Conservation (phyloP, 2,888 invertebrate species). For the Hecatera dysodea region DNA sequence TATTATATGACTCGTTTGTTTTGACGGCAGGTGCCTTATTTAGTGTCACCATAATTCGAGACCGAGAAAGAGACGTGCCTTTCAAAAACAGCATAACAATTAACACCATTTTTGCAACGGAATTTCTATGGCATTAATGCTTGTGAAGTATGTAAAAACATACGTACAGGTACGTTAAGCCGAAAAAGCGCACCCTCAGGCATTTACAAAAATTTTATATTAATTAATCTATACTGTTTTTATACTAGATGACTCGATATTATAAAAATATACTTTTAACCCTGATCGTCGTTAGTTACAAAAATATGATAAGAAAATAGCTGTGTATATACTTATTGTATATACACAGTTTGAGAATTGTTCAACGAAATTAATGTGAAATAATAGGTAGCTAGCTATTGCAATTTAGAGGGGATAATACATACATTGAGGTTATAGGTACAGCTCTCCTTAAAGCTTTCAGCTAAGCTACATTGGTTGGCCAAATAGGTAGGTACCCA, state of each 20-base stretch:
- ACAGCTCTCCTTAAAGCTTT: background rate
- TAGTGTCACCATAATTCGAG: background rate
- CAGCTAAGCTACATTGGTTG: background rate
- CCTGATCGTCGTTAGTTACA: slow-evolving; percentile 7
- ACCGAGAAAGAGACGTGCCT: background rate
- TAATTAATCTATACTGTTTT: no score
- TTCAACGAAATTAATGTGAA: background rate
- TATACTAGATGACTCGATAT: background rate
- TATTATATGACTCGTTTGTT: background rate
- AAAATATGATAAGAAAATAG: slow-evolving; percentile 2
- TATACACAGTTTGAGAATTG: background rate
- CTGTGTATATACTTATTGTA: slow-evolving; percentile 11
- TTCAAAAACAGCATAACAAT: background rate
- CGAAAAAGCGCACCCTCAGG: background rate
- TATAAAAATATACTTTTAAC: slow-evolving; percentile 7
- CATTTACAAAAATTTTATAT: no score
- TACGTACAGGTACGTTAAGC: background rate
- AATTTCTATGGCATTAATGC: background rate
- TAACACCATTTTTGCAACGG: background rate
- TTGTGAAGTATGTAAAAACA: background rate
- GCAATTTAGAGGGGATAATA: background rate
- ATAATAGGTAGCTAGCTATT: background rate
- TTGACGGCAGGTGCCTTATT: background rate
- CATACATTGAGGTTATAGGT: background rate
- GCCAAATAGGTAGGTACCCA: background rate